A percentile compares a stretch with the other conserved stretches of the same genome.
Conservation (phyloP, 2,797 vertebrate species). For the Arnoldichthys spilopterus region DNA sequence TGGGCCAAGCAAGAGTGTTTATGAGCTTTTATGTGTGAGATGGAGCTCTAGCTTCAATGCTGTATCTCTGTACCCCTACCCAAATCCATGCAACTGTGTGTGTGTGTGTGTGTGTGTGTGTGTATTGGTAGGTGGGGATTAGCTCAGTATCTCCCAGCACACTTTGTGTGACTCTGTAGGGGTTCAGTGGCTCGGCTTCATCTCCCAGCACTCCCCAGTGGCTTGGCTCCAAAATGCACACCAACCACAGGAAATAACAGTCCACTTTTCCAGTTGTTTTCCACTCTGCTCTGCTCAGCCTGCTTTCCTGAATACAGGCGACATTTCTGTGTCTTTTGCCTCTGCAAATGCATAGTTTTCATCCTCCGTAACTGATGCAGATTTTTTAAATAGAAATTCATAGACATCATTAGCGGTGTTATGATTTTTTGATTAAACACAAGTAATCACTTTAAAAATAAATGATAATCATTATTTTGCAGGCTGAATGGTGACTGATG, state of each 20-base stretch:
- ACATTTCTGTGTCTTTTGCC: background rate
- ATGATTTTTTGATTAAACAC: background rate
- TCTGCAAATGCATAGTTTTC: background rate
- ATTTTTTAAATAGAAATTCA: background rate
- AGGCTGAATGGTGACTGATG: background rate
- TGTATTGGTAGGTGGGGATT: slow-evolving; percentile 46
- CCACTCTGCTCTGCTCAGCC: slow-evolving; percentile 36
- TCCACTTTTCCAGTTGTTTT: slow-evolving; percentile 56
- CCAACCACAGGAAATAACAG: slow-evolving; percentile 56
- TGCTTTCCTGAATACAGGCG: slow-evolving; percentile 38
- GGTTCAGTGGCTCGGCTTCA: slow-evolving; percentile 33
- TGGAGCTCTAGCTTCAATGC: slow-evolving; percentile 2
- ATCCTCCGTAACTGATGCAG: background rate
- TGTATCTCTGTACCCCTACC: background rate
- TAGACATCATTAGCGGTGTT: background rate
- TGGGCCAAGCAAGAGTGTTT: background rate
- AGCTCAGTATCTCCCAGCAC: slow-evolving; percentile 46
- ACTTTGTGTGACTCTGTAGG: slow-evolving; percentile 33
- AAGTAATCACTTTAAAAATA: background rate
- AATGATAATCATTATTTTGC: background rate
- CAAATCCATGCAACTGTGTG: background rate
- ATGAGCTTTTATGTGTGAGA: slow-evolving; percentile 17
- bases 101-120: slow-evolving; percentile 1
- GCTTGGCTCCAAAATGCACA: slow-evolving; percentile 38
- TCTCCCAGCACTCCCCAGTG: slow-evolving; percentile 40